These are phyloP conservation scores for Lasioglossum vierecki DNA, from an alignment of 2,888 invertebrate species.

Conservation along the genomic window DNA sequence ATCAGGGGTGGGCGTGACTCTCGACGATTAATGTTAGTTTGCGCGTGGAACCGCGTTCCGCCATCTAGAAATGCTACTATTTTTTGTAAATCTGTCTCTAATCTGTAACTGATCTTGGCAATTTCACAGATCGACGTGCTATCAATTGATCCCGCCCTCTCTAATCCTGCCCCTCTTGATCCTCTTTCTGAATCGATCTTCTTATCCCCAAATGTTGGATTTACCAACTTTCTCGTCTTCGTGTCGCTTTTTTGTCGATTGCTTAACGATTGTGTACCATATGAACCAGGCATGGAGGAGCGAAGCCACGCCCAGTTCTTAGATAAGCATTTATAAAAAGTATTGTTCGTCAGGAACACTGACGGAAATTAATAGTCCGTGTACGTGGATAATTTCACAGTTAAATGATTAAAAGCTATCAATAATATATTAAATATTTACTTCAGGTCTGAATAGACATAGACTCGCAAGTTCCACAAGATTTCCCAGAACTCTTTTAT, in stretches of 20 bases:
- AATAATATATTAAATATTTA: background rate
- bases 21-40: background rate
- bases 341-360: background rate
- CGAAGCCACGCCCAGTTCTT: background rate
- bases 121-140: conserved; percentile 55
- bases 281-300: background rate
- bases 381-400: background rate
- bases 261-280: background rate
- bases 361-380: background rate
- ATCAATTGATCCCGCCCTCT: conserved; percentile 1
- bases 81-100: conserved; percentile 37
- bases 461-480: background rate
- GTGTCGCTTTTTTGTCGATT: conserved; percentile 29
- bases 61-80: background rate
- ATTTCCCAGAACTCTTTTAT: background rate
- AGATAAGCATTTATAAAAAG: too few relatives aligned
- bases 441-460: background rate
- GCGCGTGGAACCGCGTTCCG: background rate
- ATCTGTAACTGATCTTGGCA: conserved; percentile 44
- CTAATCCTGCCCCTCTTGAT: background rate
- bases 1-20: background rate
- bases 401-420: background rate
- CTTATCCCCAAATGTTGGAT: conserved; percentile 44
- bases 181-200: background rate
- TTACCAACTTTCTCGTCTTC: conserved; percentile 34